Conservation (phyloP, 1,140 invertebrate species). For the Nautilus pompilius region DNA sequence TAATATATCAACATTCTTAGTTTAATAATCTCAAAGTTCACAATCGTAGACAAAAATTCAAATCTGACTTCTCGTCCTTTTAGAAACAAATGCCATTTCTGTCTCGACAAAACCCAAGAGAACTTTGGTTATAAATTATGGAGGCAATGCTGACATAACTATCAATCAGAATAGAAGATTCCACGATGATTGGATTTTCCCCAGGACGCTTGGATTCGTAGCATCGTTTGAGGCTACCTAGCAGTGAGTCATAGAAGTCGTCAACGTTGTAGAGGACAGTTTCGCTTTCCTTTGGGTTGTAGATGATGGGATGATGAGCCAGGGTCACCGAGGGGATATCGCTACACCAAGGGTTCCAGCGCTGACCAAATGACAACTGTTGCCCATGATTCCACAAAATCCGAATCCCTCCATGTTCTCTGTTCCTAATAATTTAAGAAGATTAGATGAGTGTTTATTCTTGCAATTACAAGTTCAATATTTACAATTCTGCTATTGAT, state of each 20-base stretch:
- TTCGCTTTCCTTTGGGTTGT: conserved; percentile 63
- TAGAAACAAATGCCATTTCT: conserved; percentile 82
- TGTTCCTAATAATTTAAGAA: conserved; percentile 40
- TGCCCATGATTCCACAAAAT: conserved; percentile 73
- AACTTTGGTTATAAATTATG: conserved; percentile 78
- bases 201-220: conserved; percentile 30
- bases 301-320: conserved; percentile 75
- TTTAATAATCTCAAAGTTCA: too few species aligned
- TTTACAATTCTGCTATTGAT: too few species aligned
- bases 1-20: too few species aligned
- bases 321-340: conserved; percentile 76
- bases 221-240: conserved; percentile 45
- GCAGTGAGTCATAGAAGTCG: conserved; percentile 50
- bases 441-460: too few species aligned
- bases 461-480: too few species aligned
- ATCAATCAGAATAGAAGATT: conserved; percentile 72
- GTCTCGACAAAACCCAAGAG: conserved; percentile 80
- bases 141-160: conserved; percentile 76
- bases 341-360: conserved; percentile 82
- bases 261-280: conserved; percentile 52
- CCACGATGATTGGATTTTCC: conserved; percentile 58
- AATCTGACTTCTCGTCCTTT: conserved; percentile 20
- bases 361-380: conserved; percentile 66
- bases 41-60: too few species aligned
- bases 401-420: conserved; percentile 71